phyloP scores from a whole-genome alignment of 1,140 invertebrate species.

The Helicoverpa zea region DNA sequence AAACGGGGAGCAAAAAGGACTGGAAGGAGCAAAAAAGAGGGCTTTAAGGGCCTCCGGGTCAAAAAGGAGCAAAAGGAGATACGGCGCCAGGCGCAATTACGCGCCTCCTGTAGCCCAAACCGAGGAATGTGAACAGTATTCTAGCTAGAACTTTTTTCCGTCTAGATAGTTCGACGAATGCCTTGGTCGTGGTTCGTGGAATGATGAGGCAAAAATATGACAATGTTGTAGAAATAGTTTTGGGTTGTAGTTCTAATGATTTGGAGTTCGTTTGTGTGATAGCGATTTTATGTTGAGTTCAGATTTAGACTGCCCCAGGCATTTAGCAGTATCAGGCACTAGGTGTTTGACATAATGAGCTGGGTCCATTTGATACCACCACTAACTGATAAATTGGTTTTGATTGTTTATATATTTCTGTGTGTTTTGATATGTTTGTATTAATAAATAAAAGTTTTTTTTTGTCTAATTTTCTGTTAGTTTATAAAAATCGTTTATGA shows the following conservation, averaged over 20 bases:
- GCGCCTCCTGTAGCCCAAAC: slow-evolving; percentile 65
- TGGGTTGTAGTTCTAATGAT: not conserved
- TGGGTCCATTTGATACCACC: too few species aligned
- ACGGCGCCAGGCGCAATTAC: slow-evolving; percentile 84
- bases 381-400: too few species aligned
- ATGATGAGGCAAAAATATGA: slow-evolving; percentile 26
- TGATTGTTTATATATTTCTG: too few species aligned
- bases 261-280: not conserved
- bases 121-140: slow-evolving; percentile 58
- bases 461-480: too few species aligned
- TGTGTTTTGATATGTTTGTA: too few species aligned
- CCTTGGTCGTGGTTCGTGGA: slow-evolving; percentile 21
- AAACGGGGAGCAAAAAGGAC: slow-evolving; percentile 75
- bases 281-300: not conserved
- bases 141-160: slow-evolving; percentile 64
- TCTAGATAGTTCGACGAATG: slow-evolving; percentile 64
- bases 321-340: too few species aligned
- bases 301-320: too few species aligned
- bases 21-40: slow-evolving; percentile 74
- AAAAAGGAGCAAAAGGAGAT: slow-evolving; percentile 61
- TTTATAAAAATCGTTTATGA: too few species aligned
- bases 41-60: slow-evolving; percentile 63
- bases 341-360: too few species aligned
- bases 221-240: slow-evolving; percentile 32
- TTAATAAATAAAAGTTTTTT: too few species aligned